phyloP scores from a whole-genome alignment of 1,140 invertebrate genomes.

The Heterodera carotae region DNA sequence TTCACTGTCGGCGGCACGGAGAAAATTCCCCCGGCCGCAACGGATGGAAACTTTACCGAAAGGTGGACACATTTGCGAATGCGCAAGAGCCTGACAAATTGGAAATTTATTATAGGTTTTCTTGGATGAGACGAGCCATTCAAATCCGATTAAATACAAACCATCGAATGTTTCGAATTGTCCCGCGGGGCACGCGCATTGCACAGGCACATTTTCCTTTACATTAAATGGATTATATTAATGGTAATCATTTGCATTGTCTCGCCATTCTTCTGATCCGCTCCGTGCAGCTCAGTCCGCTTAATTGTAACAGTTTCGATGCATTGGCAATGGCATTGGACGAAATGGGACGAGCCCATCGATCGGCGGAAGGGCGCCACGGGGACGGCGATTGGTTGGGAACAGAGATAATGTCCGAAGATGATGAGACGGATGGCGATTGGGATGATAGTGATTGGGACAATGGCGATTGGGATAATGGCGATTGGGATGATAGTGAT shows the following conservation, averaged over 20 bases:
- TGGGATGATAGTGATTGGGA: not conserved
- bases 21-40: no score
- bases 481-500: no score
- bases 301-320: conserved; percentile 1
- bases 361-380: no score
- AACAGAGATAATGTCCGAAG: not conserved
- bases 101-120: conserved; percentile 7
- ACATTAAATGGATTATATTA: not conserved
- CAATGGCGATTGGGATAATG: not conserved
- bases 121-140: not conserved
- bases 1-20: no score
- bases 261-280: conserved; percentile 26
- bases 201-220: not conserved
- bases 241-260: not conserved
- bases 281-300: conserved; percentile 32
- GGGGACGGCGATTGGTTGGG: not conserved
- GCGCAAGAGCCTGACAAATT: conserved; percentile 17
- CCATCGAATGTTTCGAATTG: conserved; percentile 32
- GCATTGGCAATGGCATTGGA: not conserved
- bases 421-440: not conserved
- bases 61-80: conserved; percentile 4
- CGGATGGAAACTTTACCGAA: not conserved
- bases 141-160: conserved; percentile 30
- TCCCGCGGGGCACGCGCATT: conserved; percentile 38
- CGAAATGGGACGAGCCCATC: not conserved